Evolutionary conservation across 2,113 vertebrate genomes (phyloP).

Genomic region (Cochlearius cochlearius): DNA sequence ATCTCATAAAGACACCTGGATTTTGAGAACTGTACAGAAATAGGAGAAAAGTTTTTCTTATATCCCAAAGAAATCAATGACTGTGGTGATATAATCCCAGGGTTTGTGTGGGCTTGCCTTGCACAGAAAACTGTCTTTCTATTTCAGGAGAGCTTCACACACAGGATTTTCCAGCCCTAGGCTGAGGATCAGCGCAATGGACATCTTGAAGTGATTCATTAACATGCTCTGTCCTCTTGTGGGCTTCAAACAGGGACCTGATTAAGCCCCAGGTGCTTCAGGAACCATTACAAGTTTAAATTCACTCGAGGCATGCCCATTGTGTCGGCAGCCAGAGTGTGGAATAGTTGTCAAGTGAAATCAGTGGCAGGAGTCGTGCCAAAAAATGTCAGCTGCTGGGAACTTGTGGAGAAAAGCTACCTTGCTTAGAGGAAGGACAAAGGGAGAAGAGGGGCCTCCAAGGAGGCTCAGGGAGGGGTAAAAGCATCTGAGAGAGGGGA

Average conservation of each 20-base stretch:
- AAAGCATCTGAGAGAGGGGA: not conserved
- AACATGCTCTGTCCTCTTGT: not conserved
- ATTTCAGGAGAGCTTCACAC: not conserved
- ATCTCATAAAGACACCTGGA: not conserved
- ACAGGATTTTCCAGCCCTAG: not conserved
- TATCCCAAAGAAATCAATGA: not conserved
- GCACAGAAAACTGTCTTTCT: not conserved
- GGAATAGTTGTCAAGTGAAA: not conserved
- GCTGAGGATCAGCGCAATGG: not conserved
- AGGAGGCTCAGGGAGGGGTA: not conserved
- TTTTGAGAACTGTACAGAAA: not conserved
- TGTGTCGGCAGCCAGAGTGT: not conserved
- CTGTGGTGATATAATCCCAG: not conserved
- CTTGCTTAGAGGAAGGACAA: not conserved
- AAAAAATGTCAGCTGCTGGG: not conserved
- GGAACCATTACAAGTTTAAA: not conserved
- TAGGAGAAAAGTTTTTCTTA: not conserved
- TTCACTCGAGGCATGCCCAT: not conserved
- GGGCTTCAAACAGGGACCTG: not conserved
- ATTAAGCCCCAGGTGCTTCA: not conserved
- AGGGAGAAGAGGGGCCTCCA: not conserved
- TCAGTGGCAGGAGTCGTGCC: not conserved
- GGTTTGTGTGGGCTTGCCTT: not conserved
- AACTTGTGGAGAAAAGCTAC: not conserved
- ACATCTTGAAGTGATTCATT: not conserved